These are phyloP conservation scores for Leptoteleia sp. DNA, from an alignment of 1,140 invertebrate species.

Conservation along the genomic window DNA sequence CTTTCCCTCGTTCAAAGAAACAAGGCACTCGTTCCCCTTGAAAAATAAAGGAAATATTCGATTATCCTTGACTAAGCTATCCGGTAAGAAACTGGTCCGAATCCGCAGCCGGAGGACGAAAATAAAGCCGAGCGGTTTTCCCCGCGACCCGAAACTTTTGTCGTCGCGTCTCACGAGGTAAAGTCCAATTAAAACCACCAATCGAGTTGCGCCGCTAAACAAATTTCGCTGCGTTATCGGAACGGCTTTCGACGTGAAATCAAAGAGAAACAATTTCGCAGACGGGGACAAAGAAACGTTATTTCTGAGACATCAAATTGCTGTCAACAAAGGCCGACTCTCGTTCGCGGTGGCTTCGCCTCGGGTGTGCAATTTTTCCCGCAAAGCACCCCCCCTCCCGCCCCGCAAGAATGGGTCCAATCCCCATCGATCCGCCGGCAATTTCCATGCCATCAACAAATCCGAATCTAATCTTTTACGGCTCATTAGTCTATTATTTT, in stretches of 20 bases:
- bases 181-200: conserved; percentile 38
- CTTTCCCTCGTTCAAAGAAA: conserved; percentile 34
- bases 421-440: conserved; percentile 25
- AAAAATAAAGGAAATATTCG: conserved; percentile 49
- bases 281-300: conserved; percentile 30
- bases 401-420: conserved; percentile 38
- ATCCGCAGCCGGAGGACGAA: conserved; percentile 17
- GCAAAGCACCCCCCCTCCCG: too few species aligned
- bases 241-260: conserved; percentile 24
- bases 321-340: conserved; percentile 31
- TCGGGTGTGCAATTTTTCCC: conserved; percentile 34
- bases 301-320: conserved; percentile 48
- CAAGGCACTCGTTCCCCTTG: conserved; percentile 37
- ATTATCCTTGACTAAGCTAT: too few species aligned
- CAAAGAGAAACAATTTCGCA: conserved; percentile 56
- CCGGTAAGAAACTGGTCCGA: conserved; percentile 14
- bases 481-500: conserved; percentile 50
- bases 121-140: conserved; percentile 19
- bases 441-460: conserved; percentile 64
- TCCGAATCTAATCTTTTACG: conserved; percentile 61
- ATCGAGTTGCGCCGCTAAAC: conserved; percentile 27
- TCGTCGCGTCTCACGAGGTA: conserved; percentile 7
- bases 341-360: conserved; percentile 3
- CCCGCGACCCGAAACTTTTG: background rate
- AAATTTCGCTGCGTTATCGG: conserved; percentile 48